Conservation (phyloP, 2,797 vertebrate genomes). For the Darevskia nairensis region DNA sequence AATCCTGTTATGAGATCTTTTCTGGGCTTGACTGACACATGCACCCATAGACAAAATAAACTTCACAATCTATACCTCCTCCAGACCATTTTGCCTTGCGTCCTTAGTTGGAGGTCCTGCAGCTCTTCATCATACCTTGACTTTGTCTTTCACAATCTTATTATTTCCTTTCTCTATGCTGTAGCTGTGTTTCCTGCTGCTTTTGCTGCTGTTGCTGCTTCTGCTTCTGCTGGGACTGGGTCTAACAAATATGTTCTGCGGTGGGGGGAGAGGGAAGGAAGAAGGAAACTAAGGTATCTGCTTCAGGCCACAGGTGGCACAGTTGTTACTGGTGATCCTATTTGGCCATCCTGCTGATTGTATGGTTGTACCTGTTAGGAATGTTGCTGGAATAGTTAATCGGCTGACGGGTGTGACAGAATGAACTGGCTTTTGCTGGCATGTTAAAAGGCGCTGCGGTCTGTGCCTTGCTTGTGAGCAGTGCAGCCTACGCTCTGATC, state of each 20-base stretch:
- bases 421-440: constrained; percentile 21
- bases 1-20: not conserved
- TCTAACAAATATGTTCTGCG: constrained; percentile 8
- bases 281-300: constrained; percentile 11
- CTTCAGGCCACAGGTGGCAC: not conserved
- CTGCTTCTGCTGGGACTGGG: constrained; percentile 44
- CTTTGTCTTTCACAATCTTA: not conserved
- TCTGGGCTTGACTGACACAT: not conserved
- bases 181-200: constrained; percentile 33
- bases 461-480: not conserved
- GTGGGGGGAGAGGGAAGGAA: not conserved
- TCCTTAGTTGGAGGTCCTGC: not conserved
- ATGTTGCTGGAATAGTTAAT: not conserved
- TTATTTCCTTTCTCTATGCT: constrained; percentile 59
- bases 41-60: not conserved
- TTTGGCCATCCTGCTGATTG: not conserved
- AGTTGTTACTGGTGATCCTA: not conserved
- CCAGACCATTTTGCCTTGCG: not conserved
- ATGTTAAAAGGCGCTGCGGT: not conserved
- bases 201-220: constrained; percentile 44
- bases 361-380: not conserved
- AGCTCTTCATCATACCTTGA: not conserved
- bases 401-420: not conserved
- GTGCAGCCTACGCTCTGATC: constrained; percentile 13
- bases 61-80: not conserved